Percentiles rank a stretch among this genome's conserved stretches.
Evolutionary conservation across 2,888 invertebrate species (phyloP).

Genomic region (Drosophila hawaiiensis): DNA sequence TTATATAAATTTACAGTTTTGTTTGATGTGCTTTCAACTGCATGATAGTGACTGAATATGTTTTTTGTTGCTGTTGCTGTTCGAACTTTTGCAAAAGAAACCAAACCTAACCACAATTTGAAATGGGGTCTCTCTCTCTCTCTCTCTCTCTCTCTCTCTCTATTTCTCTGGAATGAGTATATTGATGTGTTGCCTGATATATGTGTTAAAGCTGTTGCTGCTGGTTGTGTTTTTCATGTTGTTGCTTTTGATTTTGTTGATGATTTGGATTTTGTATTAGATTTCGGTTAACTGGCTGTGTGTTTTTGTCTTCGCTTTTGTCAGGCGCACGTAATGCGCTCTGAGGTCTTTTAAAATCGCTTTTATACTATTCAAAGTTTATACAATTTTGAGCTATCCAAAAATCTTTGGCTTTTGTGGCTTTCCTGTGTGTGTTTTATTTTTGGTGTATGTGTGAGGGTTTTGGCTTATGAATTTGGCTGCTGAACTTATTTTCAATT

Average conservation of each 20-base stretch:
- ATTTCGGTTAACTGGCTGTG: slow-evolving; percentile 57
- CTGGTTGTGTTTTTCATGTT: slow-evolving; percentile 60
- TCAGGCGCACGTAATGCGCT: slow-evolving; percentile 65
- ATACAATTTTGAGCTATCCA: slow-evolving; percentile 43
- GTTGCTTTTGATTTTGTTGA: slow-evolving; percentile 59
- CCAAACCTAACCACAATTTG: slow-evolving; percentile 78
- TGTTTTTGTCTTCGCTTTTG: slow-evolving; percentile 53
- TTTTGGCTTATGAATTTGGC: slow-evolving; percentile 52
- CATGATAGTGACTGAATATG: slow-evolving; percentile 48
- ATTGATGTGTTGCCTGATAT: slow-evolving; percentile 40
- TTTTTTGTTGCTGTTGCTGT: slow-evolving; percentile 25
- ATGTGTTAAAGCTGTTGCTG: slow-evolving; percentile 63
- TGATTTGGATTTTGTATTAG: slow-evolving; percentile 49
- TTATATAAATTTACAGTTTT: slow-evolving; percentile 73
- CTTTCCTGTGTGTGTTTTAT: slow-evolving; percentile 7
- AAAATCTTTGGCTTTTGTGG: slow-evolving; percentile 52
- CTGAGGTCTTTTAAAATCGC: slow-evolving; percentile 43
- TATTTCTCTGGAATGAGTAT: background rate
- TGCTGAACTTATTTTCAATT: slow-evolving; percentile 64
- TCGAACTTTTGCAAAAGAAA: slow-evolving; percentile 75
- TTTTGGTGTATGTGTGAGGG: slow-evolving; percentile 24
- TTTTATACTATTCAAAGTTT: slow-evolving; percentile 25
- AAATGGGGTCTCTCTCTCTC: slow-evolving; percentile 32
- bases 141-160: background rate
- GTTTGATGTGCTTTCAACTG: slow-evolving; percentile 78